These are phyloP conservation scores for Cromileptes altivelis DNA, from an alignment of 2,113 vertebrate genomes.

Conservation along the genomic window DNA sequence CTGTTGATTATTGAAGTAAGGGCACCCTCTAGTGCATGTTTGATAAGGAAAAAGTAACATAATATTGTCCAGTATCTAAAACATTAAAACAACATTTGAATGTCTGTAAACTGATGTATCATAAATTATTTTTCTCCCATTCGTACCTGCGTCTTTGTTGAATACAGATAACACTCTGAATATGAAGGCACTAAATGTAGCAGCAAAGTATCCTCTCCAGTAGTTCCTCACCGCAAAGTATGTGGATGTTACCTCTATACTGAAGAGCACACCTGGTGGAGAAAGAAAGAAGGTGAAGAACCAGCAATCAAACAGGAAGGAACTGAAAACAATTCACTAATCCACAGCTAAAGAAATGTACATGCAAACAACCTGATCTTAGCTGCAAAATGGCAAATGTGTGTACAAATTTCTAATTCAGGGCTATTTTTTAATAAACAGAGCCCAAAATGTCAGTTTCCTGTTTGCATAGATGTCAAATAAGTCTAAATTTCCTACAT, in stretches of 20 bases:
- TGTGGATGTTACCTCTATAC: slow-evolving; percentile 97
- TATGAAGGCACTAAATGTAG: slow-evolving; percentile 98
- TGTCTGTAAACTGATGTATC: too few species aligned
- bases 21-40: slow-evolving; percentile 29
- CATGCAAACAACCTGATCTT: neutral
- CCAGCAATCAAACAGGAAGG: neutral
- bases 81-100: neutral
- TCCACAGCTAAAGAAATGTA: neutral
- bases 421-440: too few species aligned
- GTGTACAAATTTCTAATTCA: neutral
- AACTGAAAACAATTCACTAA: neutral
- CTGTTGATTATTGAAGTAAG: neutral
- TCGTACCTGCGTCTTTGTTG: slow-evolving; percentile 95
- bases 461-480: neutral
- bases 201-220: slow-evolving; percentile 98
- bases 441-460: neutral
- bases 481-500: neutral
- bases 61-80: neutral
- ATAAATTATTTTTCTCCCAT: neutral
- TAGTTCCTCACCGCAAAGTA: slow-evolving; percentile 98
- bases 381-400: neutral
- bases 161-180: slow-evolving; percentile 96
- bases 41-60: neutral
- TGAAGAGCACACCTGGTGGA: slow-evolving; percentile 83
- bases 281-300: neutral